A percentile compares a stretch with the other conserved stretches of the same genome.
Conservation (phyloP, 2,888 invertebrate species). For the Aspidiotus destructor region DNA sequence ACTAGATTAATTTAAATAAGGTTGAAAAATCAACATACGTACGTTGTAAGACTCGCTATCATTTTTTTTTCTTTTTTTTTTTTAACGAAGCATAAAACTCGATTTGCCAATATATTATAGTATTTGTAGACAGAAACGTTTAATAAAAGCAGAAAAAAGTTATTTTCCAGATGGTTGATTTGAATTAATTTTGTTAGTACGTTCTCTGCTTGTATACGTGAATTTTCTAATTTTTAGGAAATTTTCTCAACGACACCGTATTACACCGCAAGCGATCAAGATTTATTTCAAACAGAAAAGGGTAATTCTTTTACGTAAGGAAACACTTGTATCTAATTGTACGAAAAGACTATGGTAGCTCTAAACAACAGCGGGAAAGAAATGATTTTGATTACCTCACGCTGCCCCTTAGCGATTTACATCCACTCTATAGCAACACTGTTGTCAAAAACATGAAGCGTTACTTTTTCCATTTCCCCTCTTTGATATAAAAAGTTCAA, state of each 20-base stretch:
- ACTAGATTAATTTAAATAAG: no score
- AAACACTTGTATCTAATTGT: not conserved
- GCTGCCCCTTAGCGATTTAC: not conserved
- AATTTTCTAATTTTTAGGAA: no score
- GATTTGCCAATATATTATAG: not conserved
- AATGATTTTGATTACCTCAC: not conserved
- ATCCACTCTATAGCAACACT: no score
- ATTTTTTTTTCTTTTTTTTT: not conserved
- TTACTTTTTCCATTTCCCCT: no score
- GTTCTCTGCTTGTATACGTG: not conserved
- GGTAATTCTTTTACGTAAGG: not conserved
- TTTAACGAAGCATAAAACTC: not conserved
- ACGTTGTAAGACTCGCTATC: not conserved
- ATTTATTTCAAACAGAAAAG: not conserved
- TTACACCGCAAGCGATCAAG: not conserved
- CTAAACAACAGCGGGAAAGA: not conserved
- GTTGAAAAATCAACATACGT: not conserved
- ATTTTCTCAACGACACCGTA: not conserved
- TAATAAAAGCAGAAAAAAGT: not conserved
- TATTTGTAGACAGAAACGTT: not conserved
- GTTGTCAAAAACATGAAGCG: no score
- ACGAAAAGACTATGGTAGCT: not conserved
- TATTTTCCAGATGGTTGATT: slow-evolving; percentile 2
- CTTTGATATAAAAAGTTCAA: no score
- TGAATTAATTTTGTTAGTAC: not conserved